phyloP scores from a whole-genome alignment of 2,797 vertebrate species.

The Tadarida brasiliensis region DNA sequence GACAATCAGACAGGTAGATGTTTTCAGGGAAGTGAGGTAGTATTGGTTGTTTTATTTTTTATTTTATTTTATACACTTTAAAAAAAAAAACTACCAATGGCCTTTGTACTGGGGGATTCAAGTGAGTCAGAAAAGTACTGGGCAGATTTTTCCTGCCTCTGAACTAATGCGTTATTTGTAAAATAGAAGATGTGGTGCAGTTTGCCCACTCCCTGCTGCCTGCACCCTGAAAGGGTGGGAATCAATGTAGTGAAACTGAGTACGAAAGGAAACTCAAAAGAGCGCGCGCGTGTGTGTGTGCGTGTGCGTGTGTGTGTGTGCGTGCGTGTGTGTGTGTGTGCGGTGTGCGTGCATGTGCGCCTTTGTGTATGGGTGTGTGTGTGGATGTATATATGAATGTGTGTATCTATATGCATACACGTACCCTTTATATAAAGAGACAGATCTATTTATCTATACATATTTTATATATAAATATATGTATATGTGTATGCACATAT shows the following conservation, averaged over 20 bases:
- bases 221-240: conserved; percentile 64
- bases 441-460: conserved; percentile 82
- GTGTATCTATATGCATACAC: conserved; percentile 74
- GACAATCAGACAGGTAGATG: conserved; percentile 80
- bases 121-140: conserved; percentile 83
- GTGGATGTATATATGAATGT: conserved; percentile 75
- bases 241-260: conserved; percentile 67
- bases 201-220: conserved; percentile 70
- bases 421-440: conserved; percentile 83
- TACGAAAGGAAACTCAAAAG: conserved; percentile 71
- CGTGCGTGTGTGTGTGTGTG: too few relatives aligned
- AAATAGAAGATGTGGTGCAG: conserved; percentile 76
- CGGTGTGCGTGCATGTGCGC: too few relatives aligned
- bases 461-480: conserved; percentile 76
- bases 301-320: background rate
- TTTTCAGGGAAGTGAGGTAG: conserved; percentile 77
- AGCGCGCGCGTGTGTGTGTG: background rate
- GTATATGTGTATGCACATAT: background rate
- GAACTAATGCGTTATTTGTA: conserved; percentile 75
- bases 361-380: conserved; percentile 18
- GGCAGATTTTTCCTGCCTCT: conserved; percentile 89
- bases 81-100: conserved; percentile 81
- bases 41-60: conserved; percentile 83
- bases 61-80: conserved; percentile 78
- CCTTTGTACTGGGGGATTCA: conserved; percentile 85